Conservation (phyloP, 2,113 vertebrate species). For the Trematocara unimaculatum region DNA sequence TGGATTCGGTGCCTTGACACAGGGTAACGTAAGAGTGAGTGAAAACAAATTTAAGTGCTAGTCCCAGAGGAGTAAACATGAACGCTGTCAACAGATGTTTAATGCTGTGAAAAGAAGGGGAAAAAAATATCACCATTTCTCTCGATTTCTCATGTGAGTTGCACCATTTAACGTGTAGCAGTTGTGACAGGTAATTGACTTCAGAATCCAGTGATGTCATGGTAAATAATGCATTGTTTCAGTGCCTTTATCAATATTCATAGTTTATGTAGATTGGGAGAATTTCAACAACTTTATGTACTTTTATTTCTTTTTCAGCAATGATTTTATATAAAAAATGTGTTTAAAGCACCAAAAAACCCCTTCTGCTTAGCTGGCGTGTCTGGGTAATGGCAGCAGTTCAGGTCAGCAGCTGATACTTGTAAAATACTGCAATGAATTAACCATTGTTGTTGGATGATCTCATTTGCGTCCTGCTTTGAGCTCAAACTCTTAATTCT, state of each 20-base stretch:
- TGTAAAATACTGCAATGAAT: constrained; percentile 46
- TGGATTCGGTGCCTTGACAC: constrained; percentile 10
- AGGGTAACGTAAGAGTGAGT: not conserved
- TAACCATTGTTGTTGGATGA: constrained; percentile 61
- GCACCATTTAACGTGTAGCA: constrained; percentile 63
- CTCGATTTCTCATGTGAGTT: constrained; percentile 54
- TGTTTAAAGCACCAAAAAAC: not conserved
- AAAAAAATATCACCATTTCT: constrained; percentile 28
- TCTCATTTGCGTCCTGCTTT: constrained; percentile 45
- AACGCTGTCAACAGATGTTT: constrained; percentile 71
- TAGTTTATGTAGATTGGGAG: constrained; percentile 32
- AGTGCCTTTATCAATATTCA: constrained; percentile 62
- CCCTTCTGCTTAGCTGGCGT: not conserved
- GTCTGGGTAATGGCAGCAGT: not conserved
- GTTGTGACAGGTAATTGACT: constrained; percentile 67
- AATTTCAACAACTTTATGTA: constrained; percentile 28
- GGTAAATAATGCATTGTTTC: constrained; percentile 67
- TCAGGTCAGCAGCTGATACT: constrained; percentile 39
- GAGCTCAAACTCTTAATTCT: constrained; percentile 59
- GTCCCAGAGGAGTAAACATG: constrained; percentile 49
- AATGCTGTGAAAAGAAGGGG: constrained; percentile 35
- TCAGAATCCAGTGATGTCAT: constrained; percentile 39
- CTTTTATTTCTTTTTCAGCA: not conserved
- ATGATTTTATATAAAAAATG: not conserved
- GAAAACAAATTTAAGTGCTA: constrained; percentile 45